Percentiles rank a stretch among this genome's conserved stretches.
Conservation (phyloP, 2,113 vertebrate species). For the Tautogolabrus adspersus region DNA sequence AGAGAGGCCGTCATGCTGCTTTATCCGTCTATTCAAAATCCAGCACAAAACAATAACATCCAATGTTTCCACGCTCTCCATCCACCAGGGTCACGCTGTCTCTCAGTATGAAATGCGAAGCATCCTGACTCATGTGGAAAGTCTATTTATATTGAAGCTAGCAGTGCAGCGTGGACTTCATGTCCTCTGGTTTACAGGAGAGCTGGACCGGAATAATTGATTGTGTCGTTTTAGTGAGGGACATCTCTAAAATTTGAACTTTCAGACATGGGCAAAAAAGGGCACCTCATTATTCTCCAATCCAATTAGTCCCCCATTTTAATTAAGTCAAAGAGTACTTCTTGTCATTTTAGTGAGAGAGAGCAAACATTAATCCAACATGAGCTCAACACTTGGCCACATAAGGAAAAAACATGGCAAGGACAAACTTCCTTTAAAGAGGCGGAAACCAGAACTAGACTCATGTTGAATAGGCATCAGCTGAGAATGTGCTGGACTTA, state of each 20-base stretch:
- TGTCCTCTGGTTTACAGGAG: slow-evolving; percentile 54
- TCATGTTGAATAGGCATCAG: no score
- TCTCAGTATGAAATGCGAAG: slow-evolving; percentile 48
- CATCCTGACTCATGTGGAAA: slow-evolving; percentile 62
- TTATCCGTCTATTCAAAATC: slow-evolving; percentile 23
- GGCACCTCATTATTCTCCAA: neutral
- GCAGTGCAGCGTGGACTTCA: slow-evolving; percentile 33
- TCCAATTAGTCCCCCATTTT: neutral
- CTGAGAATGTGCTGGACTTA: no score
- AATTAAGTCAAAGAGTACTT: no score
- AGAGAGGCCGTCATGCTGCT: slow-evolving; percentile 3
- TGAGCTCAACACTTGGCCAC: no score
- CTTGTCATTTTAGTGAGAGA: no score
- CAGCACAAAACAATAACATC: neutral
- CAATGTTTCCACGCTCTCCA: neutral
- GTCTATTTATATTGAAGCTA: slow-evolving; percentile 48
- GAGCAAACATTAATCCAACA: no score
- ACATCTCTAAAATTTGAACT: neutral
- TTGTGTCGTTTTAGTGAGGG: neutral
- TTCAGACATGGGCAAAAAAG: neutral
- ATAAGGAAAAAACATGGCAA: no score
- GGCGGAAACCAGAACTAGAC: no score
- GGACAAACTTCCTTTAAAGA: no score
- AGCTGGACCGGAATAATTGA: slow-evolving; percentile 23
- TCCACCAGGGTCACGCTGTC: slow-evolving; percentile 47